Evolutionary conservation across 2,113 vertebrate species (phyloP).

Genomic region (Rhinichthys klamathensis): DNA sequence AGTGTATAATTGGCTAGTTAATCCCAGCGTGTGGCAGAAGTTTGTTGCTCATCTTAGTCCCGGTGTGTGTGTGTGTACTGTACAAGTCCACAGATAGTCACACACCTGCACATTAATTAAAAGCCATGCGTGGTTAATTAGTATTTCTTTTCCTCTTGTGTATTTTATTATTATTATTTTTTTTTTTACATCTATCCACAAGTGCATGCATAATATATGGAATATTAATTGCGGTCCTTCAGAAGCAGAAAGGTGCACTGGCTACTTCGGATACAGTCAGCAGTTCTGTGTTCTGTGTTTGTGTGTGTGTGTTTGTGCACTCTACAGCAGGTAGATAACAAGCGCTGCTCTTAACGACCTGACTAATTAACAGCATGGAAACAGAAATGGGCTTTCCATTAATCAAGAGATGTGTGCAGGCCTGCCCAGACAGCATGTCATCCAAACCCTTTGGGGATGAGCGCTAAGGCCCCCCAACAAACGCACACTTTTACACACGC

Average conservation of each 20-base stretch:
- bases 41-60: slow-evolving; percentile 61
- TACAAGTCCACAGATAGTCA: slow-evolving; percentile 49
- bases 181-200: slow-evolving; percentile 63
- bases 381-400: slow-evolving; percentile 81
- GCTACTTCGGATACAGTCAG: slow-evolving; percentile 79
- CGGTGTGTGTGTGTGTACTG: slow-evolving; percentile 53
- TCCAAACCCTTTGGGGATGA: slow-evolving; percentile 71
- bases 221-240: slow-evolving; percentile 77
- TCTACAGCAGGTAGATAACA: slow-evolving; percentile 73
- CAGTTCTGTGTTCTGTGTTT: slow-evolving; percentile 66
- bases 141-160: slow-evolving; percentile 46
- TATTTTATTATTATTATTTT: slow-evolving; percentile 30
- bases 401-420: slow-evolving; percentile 76
- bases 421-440: slow-evolving; percentile 80
- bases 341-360: slow-evolving; percentile 76
- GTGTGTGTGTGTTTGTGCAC: slow-evolving; percentile 57
- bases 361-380: slow-evolving; percentile 82
- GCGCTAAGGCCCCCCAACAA: slow-evolving; percentile 60
- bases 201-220: slow-evolving; percentile 65
- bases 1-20: slow-evolving; percentile 70
- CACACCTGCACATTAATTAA: slow-evolving; percentile 59
- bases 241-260: slow-evolving; percentile 68
- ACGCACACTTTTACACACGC: slow-evolving; percentile 65
- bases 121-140: slow-evolving; percentile 54
- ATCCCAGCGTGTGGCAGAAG: slow-evolving; percentile 61